Conservation (phyloP, 2,888 invertebrate species). For the Mantis religiosa region DNA sequence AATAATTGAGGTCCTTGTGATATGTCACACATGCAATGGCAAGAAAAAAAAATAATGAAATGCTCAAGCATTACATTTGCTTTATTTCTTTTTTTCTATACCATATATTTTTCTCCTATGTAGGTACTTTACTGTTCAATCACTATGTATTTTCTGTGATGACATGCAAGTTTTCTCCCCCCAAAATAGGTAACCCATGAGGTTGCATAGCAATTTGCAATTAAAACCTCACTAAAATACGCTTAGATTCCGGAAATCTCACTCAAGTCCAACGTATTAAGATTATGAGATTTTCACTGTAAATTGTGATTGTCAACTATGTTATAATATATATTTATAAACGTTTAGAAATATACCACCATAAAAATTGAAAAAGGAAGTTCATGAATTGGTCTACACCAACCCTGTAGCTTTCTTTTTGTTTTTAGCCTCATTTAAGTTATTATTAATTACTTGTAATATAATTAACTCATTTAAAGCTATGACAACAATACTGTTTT, state of each 20-base stretch:
- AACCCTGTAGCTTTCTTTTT: slow-evolving; percentile 22
- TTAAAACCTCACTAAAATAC: slow-evolving; percentile 11
- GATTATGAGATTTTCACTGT: slow-evolving; percentile 25
- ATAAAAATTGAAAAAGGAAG: slow-evolving; percentile 27
- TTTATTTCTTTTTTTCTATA: neutral
- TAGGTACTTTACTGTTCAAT: neutral
- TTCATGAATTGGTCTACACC: slow-evolving; percentile 25
- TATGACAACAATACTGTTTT: slow-evolving; percentile 33
- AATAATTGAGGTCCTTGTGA: slow-evolving; percentile 27
- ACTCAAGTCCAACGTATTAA: slow-evolving; percentile 3
- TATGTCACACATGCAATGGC: slow-evolving; percentile 18
- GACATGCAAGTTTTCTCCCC: neutral
- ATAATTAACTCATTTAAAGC: slow-evolving; percentile 32
- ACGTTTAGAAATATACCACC: slow-evolving; percentile 29
- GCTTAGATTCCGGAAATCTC: neutral
- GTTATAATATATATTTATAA: slow-evolving; percentile 28
- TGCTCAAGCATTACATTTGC: slow-evolving; percentile 5
- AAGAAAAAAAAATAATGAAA: slow-evolving; percentile 6
- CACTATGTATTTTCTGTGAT: neutral
- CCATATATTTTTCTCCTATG: neutral
- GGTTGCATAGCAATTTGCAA: slow-evolving; percentile 25
- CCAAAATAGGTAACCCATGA: slow-evolving; percentile 8
- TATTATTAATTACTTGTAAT: slow-evolving; percentile 23
- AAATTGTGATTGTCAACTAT: slow-evolving; percentile 31
- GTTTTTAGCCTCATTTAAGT: slow-evolving; percentile 9